These are phyloP conservation scores for Ennomos erosarius DNA, from an alignment of 2,888 invertebrate species.

Conservation along the genomic window DNA sequence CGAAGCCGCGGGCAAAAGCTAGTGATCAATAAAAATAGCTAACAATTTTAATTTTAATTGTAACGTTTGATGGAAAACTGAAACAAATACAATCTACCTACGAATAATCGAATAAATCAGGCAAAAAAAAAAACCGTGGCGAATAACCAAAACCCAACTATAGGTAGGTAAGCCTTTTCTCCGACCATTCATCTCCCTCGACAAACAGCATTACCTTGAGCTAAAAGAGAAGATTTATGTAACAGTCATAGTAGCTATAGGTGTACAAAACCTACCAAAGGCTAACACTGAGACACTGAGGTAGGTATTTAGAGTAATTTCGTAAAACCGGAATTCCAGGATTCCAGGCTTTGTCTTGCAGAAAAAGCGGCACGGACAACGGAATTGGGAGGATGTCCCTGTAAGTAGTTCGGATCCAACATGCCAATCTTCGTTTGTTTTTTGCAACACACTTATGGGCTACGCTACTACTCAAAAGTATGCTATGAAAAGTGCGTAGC, in stretches of 20 bases:
- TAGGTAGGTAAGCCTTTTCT: conserved; percentile 6
- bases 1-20: no score
- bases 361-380: conserved; percentile 1
- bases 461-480: no score
- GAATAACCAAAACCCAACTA: conserved; percentile 21
- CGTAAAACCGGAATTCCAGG: conserved; percentile 16
- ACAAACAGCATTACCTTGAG: conserved; percentile 16
- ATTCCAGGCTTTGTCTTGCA: conserved; percentile 5
- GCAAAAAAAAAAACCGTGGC: conserved; percentile 19
- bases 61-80: no score
- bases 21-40: no score
- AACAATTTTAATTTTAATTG: no score
- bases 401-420: no score
- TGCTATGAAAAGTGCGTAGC: no score
- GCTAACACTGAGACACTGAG: not conserved
- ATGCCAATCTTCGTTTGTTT: no score
- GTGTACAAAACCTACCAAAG: conserved; percentile 5
- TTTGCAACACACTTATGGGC: no score
- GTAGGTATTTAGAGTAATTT: conserved; percentile 19
- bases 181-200: conserved; percentile 25
- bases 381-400: no score
- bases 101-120: conserved; percentile 19
- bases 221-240: conserved; percentile 27
- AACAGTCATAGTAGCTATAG: conserved; percentile 1
- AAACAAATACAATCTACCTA: not conserved